Conservation (phyloP, 2,888 invertebrate genomes). For the Polyommatus icarus region DNA sequence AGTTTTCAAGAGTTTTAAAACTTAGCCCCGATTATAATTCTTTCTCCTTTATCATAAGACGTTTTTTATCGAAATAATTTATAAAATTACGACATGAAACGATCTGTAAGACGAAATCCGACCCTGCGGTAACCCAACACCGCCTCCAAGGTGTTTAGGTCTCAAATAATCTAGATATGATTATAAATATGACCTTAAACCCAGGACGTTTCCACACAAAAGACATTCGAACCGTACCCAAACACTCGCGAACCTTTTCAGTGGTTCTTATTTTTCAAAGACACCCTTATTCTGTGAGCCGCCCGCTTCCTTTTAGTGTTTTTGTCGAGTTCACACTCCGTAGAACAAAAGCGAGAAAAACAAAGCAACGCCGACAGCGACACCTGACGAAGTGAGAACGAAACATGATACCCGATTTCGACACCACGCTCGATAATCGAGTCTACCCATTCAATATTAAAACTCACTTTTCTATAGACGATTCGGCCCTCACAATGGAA, state of each 20-base stretch:
- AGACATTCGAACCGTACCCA: conserved; percentile 46
- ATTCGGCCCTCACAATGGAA: conserved; percentile 34
- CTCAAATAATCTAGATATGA: conserved; percentile 43
- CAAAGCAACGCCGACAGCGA: conserved; percentile 72
- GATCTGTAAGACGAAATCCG: conserved; percentile 42
- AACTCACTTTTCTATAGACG: conserved; percentile 39
- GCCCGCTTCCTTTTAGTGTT: conserved; percentile 65
- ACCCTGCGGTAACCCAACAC: conserved; percentile 41
- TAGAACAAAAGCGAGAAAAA: conserved; percentile 75
- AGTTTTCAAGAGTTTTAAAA: not conserved
- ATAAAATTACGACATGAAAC: conserved; percentile 35
- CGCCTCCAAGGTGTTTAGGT: conserved; percentile 41
- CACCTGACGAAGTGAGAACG: conserved; percentile 78
- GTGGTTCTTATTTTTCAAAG: conserved; percentile 49
- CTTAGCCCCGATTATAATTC: not conserved
- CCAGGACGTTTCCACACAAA: conserved; percentile 43
- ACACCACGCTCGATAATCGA: conserved; percentile 37
- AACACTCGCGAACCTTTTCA: conserved; percentile 47
- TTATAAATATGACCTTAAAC: conserved; percentile 45
- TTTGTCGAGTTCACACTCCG: conserved; percentile 74
- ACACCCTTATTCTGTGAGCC: conserved; percentile 59
- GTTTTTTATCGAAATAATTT: not conserved
- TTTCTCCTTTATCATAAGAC: not conserved
- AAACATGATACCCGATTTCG: conserved; percentile 64
- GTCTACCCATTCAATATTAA: conserved; percentile 38